Percentiles rank a stretch among this genome's conserved stretches.
phyloP scores from a whole-genome alignment of 1,140 invertebrate genomes.

The Drosophila elegans region DNA sequence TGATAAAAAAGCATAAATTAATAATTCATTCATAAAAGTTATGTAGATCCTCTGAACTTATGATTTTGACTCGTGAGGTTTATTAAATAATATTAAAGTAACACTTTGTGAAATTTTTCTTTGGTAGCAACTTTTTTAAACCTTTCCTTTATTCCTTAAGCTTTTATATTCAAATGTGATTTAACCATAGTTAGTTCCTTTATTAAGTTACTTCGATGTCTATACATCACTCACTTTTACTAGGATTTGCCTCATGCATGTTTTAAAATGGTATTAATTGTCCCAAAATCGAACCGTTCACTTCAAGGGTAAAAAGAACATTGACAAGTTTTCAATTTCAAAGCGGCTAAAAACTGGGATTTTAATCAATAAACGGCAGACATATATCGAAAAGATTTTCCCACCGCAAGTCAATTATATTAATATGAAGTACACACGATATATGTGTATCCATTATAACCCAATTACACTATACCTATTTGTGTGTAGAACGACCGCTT shows the following conservation, averaged over 20 bases:
- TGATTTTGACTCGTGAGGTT: background rate
- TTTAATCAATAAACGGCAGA: conserved; percentile 76
- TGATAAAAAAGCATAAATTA: too few species aligned
- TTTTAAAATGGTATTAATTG: conserved; percentile 2
- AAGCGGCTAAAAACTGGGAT: conserved; percentile 28
- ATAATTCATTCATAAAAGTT: too few species aligned
- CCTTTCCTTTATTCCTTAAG: too few species aligned
- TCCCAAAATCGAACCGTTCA: conserved; percentile 49
- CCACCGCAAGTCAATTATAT: conserved; percentile 75
- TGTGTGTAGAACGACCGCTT: conserved; percentile 2
- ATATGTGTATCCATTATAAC: conserved; percentile 30
- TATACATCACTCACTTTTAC: conserved; percentile 44
- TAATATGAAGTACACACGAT: conserved; percentile 38
- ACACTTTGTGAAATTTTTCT: too few species aligned
- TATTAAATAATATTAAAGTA: too few species aligned
- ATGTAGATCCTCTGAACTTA: background rate
- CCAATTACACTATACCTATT: conserved; percentile 53
- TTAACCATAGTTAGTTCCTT: too few species aligned
- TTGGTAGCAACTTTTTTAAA: too few species aligned
- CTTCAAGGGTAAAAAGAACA: conserved; percentile 41
- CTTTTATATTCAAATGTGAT: too few species aligned
- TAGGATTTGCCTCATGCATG: conserved; percentile 40
- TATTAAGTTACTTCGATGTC: background rate
- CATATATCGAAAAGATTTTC: conserved; percentile 63
- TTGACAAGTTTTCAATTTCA: conserved; percentile 58